Evolutionary conservation across 2,888 invertebrate species (phyloP), one percentile per base, ranked within the genome.

Genomic region (Scrobipalpa atriplicella): DNA sequence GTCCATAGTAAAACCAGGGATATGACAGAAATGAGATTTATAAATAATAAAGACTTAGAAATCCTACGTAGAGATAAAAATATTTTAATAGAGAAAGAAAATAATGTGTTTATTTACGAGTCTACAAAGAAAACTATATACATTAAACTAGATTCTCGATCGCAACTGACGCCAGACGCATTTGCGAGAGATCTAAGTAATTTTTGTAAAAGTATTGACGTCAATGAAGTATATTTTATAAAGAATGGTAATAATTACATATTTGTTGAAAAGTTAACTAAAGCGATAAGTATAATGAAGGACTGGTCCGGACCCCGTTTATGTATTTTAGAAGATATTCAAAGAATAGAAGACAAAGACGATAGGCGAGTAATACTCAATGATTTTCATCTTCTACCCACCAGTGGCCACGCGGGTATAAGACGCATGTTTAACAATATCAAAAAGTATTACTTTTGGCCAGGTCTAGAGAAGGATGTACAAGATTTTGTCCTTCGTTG

Each of bases 361-460:
- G n/a, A n/a, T n/a, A n/a, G n/a, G n/a, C n/a, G n/a, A n/a, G n/a
- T n/a, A n/a, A 70, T 71, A 11, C 13, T 71, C 9, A 71, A 72
- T 64, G 74, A 73, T 36, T 72, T 70, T 39, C 71, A 73, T 62
- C 56, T 73, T 10, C 41, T 73, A 18, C 74, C 71, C 11, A 71
- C 64, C 3, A 63, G 63, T 63, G 51, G 63, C 36, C 63, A 63
- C 36, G 63, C 63, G 18, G 63, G 63, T 18, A 70, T 74, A 8
- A 68, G 69, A 21, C 19, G 73, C 10, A 75, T 75, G 74, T 10
- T 62, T 0, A 76, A 70, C 65, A 74, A 72, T 66, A 70, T 72
- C 11, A 70, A 70, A 66, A 72, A 62, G 62, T 69, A 70, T 64
- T 72, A 71, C 52, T 72, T 66, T 67, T 73, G 71, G 72, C 60